These are phyloP conservation scores for Kryptopterus vitreolus DNA, from an alignment of 2,797 vertebrate species.

Conservation along the genomic window DNA sequence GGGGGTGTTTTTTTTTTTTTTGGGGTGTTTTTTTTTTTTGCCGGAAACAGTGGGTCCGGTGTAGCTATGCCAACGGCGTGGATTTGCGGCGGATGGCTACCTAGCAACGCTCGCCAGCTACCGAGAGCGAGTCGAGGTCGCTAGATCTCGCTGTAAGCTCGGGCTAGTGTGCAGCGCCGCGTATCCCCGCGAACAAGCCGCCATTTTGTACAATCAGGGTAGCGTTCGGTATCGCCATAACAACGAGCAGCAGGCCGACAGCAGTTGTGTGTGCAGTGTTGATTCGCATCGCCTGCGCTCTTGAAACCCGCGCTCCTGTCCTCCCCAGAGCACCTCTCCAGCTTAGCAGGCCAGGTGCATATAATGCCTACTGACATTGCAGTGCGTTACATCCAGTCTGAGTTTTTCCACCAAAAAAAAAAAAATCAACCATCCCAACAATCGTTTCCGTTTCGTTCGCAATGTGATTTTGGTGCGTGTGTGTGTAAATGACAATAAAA, in stretches of 20 bases:
- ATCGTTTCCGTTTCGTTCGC: slow-evolving; percentile 61
- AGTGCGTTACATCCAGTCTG: slow-evolving; percentile 54
- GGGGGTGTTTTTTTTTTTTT: no score
- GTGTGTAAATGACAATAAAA: slow-evolving; percentile 57
- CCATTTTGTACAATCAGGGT: slow-evolving; percentile 81
- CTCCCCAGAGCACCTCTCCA: slow-evolving; percentile 51
- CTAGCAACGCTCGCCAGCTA: slow-evolving; percentile 52
- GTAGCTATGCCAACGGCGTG: slow-evolving; percentile 58
- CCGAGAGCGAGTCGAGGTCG: slow-evolving; percentile 28
- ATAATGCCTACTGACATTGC: slow-evolving; percentile 68
- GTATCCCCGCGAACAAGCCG: slow-evolving; percentile 72
- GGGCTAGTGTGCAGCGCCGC: slow-evolving; percentile 59
- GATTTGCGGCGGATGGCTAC: slow-evolving; percentile 46
- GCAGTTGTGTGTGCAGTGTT: slow-evolving; percentile 56
- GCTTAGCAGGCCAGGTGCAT: slow-evolving; percentile 58
- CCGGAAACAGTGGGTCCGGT: slow-evolving; percentile 25
- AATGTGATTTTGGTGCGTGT: slow-evolving; percentile 54
- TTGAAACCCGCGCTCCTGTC: slow-evolving; percentile 23
- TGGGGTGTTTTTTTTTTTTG: neutral
- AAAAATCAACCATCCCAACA: slow-evolving; percentile 55
- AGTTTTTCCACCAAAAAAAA: slow-evolving; percentile 52
- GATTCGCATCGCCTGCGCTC: slow-evolving; percentile 51
- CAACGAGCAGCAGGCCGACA: slow-evolving; percentile 74
- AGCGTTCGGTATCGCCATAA: slow-evolving; percentile 86
- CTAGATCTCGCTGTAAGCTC: slow-evolving; percentile 36